These are phyloP conservation scores for Drosophila lutescens DNA, from an alignment of 2,888 invertebrate genomes.

Conservation along the genomic window DNA sequence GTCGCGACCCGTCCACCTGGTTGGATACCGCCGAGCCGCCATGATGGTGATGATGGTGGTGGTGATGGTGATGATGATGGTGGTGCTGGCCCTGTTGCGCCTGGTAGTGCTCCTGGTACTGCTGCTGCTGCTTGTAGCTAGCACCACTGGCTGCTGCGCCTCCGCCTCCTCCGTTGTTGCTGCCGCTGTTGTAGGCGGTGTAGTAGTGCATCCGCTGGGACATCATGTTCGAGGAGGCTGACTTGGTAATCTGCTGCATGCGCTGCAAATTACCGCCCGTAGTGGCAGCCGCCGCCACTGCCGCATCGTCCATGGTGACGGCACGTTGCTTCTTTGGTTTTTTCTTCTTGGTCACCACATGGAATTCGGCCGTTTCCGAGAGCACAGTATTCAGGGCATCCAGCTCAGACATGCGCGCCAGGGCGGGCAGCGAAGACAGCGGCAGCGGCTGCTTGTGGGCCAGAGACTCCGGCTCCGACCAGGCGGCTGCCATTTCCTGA, in stretches of 20 bases:
- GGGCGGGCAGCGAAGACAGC: conserved; percentile 44
- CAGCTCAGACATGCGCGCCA: conserved; percentile 75
- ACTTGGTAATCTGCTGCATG: conserved; percentile 78
- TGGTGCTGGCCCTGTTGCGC: conserved; percentile 41
- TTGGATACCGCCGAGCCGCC: conserved; percentile 14
- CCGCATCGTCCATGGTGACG: conserved; percentile 73
- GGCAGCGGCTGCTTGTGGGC: conserved; percentile 35
- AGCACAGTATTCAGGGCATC: conserved; percentile 82
- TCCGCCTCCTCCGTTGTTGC: conserved; percentile 5
- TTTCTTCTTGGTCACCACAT: conserved; percentile 93
- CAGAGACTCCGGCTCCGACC: conserved; percentile 35
- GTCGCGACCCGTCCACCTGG: conserved; percentile 84
- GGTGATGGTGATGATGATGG: conserved; percentile 37
- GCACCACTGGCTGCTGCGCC: background rate
- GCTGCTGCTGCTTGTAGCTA: conserved; percentile 7
- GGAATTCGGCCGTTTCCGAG: conserved; percentile 89
- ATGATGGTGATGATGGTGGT: conserved; percentile 29
- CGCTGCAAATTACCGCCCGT: conserved; percentile 74
- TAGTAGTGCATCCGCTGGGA: conserved; percentile 40
- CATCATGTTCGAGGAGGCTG: conserved; percentile 73
- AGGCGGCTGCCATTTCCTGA: conserved; percentile 41
- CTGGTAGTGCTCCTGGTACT: conserved; percentile 30
- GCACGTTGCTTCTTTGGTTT: conserved; percentile 88
- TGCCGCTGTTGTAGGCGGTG: conserved; percentile 21
- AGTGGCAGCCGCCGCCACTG: conserved; percentile 58